Evolutionary conservation across 2,797 vertebrate species (phyloP).

Genomic region (Gymnothorax reevesii): DNA sequence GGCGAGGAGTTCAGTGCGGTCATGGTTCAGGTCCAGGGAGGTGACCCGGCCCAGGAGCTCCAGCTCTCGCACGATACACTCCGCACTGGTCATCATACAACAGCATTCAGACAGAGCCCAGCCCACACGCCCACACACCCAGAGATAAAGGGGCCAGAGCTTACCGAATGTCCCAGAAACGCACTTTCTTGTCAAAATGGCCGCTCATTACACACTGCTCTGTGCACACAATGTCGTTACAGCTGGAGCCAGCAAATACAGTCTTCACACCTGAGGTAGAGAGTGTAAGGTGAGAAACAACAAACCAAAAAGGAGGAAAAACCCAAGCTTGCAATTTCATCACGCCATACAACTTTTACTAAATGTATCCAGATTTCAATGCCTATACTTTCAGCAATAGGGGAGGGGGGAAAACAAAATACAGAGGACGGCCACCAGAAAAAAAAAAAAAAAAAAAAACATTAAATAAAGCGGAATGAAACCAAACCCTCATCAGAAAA

Average conservation of each 20-base stretch:
- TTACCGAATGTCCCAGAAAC: conserved; percentile 98
- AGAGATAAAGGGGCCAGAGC: not conserved
- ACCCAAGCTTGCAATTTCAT: no score
- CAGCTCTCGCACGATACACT: conserved; percentile 87
- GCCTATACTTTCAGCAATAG: no score
- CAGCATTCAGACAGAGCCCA: not conserved
- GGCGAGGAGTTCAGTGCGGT: conserved; percentile 87
- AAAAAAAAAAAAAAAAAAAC: no score
- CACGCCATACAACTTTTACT: no score
- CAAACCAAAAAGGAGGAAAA: not conserved
- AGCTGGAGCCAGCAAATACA: conserved; percentile 96
- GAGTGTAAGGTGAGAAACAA: not conserved
- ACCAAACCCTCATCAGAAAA: no score
- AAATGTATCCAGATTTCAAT: no score
- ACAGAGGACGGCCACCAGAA: no score
- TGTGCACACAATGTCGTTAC: conserved; percentile 97
- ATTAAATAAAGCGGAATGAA: no score
- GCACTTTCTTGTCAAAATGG: conserved; percentile 97
- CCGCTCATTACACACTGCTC: conserved; percentile 99
- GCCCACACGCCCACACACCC: not conserved
- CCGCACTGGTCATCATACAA: conserved; percentile 69
- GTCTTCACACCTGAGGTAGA: conserved; percentile 89
- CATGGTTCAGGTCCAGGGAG: conserved; percentile 90
- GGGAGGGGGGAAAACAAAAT: no score
- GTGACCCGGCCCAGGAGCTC: conserved; percentile 90